A percentile compares a stretch with the other conserved stretches of the same genome.
These are phyloP conservation scores for Noctuana brunneofusca DNA, from an alignment of 2,888 invertebrate genomes.

Conservation along the genomic window DNA sequence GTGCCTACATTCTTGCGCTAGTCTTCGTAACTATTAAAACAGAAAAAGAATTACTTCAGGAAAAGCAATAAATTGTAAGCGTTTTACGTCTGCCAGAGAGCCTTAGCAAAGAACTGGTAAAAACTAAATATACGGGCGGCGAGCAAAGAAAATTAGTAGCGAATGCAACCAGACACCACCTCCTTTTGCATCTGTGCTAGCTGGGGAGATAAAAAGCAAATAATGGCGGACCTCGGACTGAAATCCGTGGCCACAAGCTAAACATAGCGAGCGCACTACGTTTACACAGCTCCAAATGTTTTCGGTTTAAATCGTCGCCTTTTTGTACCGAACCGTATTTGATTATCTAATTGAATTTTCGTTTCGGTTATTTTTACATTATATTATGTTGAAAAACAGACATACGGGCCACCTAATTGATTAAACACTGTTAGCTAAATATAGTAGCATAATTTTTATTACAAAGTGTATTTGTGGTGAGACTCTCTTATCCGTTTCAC, in stretches of 20 bases:
- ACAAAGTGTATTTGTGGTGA: too few species aligned
- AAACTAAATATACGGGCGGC: background rate
- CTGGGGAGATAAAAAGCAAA: background rate
- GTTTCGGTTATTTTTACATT: too few species aligned
- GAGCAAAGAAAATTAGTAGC: background rate
- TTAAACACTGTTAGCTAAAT: too few species aligned
- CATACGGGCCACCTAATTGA: too few species aligned
- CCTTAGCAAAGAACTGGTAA: background rate
- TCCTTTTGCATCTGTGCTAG: constrained; percentile 7
- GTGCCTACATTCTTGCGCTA: background rate
- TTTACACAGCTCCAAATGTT: background rate
- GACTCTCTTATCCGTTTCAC: too few species aligned
- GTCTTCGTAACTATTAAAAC: background rate
- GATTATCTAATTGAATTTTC: too few species aligned
- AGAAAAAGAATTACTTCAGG: background rate
- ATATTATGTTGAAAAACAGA: too few species aligned
- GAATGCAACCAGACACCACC: constrained; percentile 1
- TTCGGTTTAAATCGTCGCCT: background rate
- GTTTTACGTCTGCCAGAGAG: background rate
- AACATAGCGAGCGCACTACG: background rate
- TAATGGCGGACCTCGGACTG: background rate
- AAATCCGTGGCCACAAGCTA: constrained; percentile 1
- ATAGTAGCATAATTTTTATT: too few species aligned
- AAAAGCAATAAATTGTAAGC: background rate
- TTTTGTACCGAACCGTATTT: too few species aligned